Conservation (phyloP, 2,888 invertebrate species). For the Agrotis clavis region DNA sequence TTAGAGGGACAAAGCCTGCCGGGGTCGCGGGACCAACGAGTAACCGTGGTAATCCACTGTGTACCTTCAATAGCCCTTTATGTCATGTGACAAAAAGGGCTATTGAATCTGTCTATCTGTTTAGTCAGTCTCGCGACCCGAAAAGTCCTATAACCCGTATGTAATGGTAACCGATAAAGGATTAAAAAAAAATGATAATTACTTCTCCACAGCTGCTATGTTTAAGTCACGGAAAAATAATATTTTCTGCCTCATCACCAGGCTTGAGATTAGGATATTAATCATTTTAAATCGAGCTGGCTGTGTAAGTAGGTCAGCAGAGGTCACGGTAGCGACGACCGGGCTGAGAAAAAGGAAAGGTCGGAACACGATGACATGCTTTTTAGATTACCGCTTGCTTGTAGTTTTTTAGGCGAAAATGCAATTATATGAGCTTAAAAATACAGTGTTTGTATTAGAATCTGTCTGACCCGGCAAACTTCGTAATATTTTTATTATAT, state of each 20-base stretch:
- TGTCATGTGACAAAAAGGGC: too few species aligned
- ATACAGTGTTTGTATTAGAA: too few species aligned
- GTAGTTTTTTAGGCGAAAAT: conserved; percentile 1
- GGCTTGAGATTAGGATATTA: conserved; percentile 57
- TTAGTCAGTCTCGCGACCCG: too few species aligned
- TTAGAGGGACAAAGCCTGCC: too few species aligned
- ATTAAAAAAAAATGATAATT: conserved; percentile 1
- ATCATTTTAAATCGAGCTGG: conserved; percentile 62
- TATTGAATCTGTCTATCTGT: too few species aligned
- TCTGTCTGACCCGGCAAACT: too few species aligned
- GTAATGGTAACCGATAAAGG: not conserved
- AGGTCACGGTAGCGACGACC: conserved; percentile 33
- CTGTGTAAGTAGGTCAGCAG: conserved; percentile 52
- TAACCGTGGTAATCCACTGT: too few species aligned
- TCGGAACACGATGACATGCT: conserved; percentile 13
- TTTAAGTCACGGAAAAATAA: conserved; percentile 14
- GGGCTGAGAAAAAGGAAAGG: conserved; percentile 5
- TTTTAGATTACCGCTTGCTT: conserved; percentile 22
- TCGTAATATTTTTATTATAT: too few species aligned
- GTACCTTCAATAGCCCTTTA: too few species aligned
- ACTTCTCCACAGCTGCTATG: conserved; percentile 14
- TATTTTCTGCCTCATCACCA: conserved; percentile 53
- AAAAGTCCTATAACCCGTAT: too few species aligned
- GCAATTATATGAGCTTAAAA: not conserved
- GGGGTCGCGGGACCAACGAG: too few species aligned